Evolutionary conservation across 2,797 vertebrate genomes (phyloP).

Genomic region (Poeciliopsis infans): DNA sequence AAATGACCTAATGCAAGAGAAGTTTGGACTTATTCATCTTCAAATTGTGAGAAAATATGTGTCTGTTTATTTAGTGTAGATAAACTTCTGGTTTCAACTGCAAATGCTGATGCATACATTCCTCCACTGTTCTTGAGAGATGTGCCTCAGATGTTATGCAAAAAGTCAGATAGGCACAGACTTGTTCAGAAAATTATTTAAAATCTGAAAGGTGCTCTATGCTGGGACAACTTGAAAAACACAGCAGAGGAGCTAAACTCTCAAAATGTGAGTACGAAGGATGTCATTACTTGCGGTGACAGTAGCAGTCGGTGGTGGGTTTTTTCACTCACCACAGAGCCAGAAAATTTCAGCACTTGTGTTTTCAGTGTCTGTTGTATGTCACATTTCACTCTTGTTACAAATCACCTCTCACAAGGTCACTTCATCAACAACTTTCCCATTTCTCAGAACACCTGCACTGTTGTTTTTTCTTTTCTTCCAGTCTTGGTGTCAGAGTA

Average conservation of each 20-base stretch:
- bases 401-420: conserved; percentile 11
- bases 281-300: conserved; percentile 12
- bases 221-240: conserved; percentile 6
- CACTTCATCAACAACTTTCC: conserved; percentile 20
- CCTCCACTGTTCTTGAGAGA: not conserved
- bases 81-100: not conserved
- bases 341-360: conserved; percentile 4
- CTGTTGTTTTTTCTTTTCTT: not conserved
- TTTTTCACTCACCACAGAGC: not conserved
- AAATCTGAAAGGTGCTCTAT: not conserved
- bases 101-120: not conserved
- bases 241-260: conserved; percentile 2
- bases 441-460: conserved; percentile 12
- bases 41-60: not conserved
- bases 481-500: conserved; percentile 27
- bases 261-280: not conserved
- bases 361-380: conserved; percentile 1
- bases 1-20: not conserved
- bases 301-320: not conserved
- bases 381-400: conserved; percentile 11
- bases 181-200: not conserved
- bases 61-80: not conserved
- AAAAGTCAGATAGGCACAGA: not conserved
- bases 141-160: not conserved
- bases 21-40: not conserved